Evolutionary conservation across 2,113 vertebrate genomes (phyloP).

Genomic region (Propithecus coquereli): DNA sequence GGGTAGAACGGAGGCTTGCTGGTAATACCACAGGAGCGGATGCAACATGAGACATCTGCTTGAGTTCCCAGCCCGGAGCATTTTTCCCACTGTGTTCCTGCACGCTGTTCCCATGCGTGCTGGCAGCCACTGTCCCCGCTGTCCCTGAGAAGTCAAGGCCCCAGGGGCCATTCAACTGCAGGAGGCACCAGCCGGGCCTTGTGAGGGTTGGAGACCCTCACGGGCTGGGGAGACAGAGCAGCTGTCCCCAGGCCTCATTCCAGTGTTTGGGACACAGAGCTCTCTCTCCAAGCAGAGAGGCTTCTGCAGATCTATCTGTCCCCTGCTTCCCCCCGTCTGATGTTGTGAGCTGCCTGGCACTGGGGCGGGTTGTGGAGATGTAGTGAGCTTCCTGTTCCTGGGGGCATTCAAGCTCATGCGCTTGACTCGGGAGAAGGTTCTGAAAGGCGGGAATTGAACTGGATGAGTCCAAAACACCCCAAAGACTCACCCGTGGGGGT

Average conservation of each 20-base stretch:
- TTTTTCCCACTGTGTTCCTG: background rate
- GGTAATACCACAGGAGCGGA: background rate
- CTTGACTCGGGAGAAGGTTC: background rate
- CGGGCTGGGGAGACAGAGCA: background rate
- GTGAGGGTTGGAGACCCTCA: background rate
- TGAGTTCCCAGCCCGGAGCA: background rate
- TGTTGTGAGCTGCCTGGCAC: background rate
- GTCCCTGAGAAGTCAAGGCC: background rate
- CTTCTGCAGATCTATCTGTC: rapidly evolving
- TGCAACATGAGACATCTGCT: rapidly evolving
- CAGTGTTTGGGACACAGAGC: background rate
- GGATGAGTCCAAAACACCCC: background rate
- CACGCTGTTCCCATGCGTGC: rapidly evolving
- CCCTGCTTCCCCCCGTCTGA: too few relatives aligned
- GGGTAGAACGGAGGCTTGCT: background rate
- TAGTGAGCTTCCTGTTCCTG: background rate
- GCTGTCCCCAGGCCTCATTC: background rate
- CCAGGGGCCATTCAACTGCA: rapidly evolving
- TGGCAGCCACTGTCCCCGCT: background rate
- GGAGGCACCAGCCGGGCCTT: background rate
- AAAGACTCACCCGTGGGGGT: too few relatives aligned
- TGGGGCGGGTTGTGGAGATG: background rate
- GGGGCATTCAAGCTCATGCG: background rate
- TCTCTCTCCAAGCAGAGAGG: background rate
- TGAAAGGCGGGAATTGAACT: background rate